phyloP scores from a whole-genome alignment of 1,140 invertebrate genomes.

The Drosophila rufa region DNA sequence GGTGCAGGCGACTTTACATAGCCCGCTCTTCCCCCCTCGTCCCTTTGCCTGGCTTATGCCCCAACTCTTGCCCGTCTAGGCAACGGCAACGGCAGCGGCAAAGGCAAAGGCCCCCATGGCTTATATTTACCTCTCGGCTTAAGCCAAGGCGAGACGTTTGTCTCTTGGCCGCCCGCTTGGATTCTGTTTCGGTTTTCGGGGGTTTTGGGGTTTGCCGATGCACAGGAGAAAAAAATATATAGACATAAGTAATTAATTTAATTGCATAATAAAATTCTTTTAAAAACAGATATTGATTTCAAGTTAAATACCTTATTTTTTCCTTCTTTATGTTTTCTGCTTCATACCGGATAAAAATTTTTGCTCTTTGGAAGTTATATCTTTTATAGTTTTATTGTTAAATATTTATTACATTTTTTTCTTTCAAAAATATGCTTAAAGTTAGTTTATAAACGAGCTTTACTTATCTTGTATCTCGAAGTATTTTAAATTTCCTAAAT shows the following conservation, averaged over 20 bases:
- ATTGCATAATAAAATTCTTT: too few species aligned
- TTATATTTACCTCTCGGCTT: slow-evolving; percentile 60
- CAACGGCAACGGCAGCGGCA: slow-evolving; percentile 11
- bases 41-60: neutral
- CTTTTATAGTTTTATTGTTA: neutral
- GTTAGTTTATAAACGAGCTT: neutral
- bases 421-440: neutral
- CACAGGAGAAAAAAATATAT: neutral
- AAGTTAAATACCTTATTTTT: too few species aligned
- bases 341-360: too few species aligned
- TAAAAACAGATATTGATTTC: too few species aligned
- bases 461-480: neutral
- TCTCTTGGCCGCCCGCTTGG: slow-evolving; percentile 37
- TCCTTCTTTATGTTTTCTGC: too few species aligned
- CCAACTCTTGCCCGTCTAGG: neutral
- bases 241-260: too few species aligned
- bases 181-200: slow-evolving; percentile 33
- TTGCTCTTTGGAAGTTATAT: neutral
- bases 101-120: slow-evolving; percentile 54
- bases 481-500: neutral
- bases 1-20: slow-evolving; percentile 60
- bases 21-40: slow-evolving; percentile 4
- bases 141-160: slow-evolving; percentile 55
- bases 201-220: slow-evolving; percentile 20
- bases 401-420: neutral